Percentiles rank a stretch among this genome's conserved stretches.
These are phyloP conservation scores for Tortricodes alternella DNA, from an alignment of 2,888 invertebrate species.

Conservation along the genomic window DNA sequence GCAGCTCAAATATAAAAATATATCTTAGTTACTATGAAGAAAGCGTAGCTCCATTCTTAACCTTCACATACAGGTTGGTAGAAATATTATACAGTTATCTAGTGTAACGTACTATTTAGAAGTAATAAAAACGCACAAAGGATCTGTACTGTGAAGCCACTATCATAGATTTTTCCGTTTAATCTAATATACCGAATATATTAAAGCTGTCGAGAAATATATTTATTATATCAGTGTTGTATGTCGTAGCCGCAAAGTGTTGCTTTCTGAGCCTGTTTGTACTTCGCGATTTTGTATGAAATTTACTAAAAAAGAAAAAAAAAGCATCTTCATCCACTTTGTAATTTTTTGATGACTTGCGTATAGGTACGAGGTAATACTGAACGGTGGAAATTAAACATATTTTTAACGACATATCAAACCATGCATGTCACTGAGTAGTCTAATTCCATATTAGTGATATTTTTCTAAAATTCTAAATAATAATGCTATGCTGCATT, in stretches of 20 bases:
- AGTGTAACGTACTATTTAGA: constrained; percentile 48
- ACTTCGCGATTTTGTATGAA: constrained; percentile 30
- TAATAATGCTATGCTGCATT: too few species aligned
- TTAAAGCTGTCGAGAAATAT: constrained; percentile 19
- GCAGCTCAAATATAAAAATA: too few species aligned
- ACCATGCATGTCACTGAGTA: constrained; percentile 13
- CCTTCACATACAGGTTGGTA: too few species aligned
- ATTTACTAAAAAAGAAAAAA: constrained; percentile 18
- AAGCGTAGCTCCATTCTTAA: too few species aligned
- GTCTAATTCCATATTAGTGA: constrained; percentile 19
- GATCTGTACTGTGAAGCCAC: constrained; percentile 49
- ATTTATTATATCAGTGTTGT: constrained; percentile 31
- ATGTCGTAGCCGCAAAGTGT: constrained; percentile 24
- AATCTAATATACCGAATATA: constrained; percentile 33
- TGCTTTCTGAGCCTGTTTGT: constrained; percentile 29
- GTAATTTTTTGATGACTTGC: constrained; percentile 9
- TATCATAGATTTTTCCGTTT: constrained; percentile 44
- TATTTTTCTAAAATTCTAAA: constrained; percentile 24
- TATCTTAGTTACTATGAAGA: too few species aligned
- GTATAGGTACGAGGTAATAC: constrained; percentile 2
- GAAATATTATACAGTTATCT: constrained; percentile 20
- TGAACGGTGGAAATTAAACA: not conserved
- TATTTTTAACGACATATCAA: constrained; percentile 17
- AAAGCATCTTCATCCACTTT: constrained; percentile 14
- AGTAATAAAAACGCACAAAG: constrained; percentile 73